phyloP scores from a whole-genome alignment of 2,797 vertebrate species.

The Melanotaenia boesemani region DNA sequence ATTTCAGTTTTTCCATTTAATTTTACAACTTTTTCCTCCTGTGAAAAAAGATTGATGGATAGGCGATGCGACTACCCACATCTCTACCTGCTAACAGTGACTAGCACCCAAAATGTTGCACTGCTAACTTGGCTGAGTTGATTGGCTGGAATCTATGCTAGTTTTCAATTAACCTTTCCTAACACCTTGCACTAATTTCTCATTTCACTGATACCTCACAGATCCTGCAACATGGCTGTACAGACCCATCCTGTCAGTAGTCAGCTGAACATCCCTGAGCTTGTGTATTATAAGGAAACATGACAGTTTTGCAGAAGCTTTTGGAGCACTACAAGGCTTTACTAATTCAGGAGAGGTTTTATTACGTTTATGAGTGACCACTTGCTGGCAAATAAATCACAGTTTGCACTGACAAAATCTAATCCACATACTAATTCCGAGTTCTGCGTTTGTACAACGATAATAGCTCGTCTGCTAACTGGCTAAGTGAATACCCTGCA shows the following conservation, averaged over 20 bases:
- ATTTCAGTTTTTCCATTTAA: background rate
- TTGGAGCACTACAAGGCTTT: slow-evolving; percentile 1
- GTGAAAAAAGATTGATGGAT: background rate
- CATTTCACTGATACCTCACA: background rate
- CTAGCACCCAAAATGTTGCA: background rate
- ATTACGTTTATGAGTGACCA: slow-evolving; percentile 6
- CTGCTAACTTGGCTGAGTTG: background rate
- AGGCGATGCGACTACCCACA: background rate
- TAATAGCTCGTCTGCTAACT: slow-evolving; percentile 30
- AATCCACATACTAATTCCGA: slow-evolving; percentile 16
- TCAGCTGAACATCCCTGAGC: background rate
- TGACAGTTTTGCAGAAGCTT: background rate
- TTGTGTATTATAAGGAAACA: too few relatives aligned
- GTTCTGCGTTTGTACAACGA: background rate
- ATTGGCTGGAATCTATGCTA: background rate
- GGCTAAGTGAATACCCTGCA: slow-evolving; percentile 17
- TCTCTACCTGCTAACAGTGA: background rate
- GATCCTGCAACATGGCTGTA: background rate
- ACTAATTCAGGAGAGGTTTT: slow-evolving; percentile 1
- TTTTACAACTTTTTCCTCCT: background rate
- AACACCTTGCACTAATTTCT: background rate
- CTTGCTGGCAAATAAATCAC: slow-evolving; percentile 22
- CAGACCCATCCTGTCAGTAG: background rate
- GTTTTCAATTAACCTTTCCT: background rate
- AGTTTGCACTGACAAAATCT: slow-evolving; percentile 23